phyloP scores from a whole-genome alignment of 2,797 vertebrate species.

The Sebastes hubbsi region DNA sequence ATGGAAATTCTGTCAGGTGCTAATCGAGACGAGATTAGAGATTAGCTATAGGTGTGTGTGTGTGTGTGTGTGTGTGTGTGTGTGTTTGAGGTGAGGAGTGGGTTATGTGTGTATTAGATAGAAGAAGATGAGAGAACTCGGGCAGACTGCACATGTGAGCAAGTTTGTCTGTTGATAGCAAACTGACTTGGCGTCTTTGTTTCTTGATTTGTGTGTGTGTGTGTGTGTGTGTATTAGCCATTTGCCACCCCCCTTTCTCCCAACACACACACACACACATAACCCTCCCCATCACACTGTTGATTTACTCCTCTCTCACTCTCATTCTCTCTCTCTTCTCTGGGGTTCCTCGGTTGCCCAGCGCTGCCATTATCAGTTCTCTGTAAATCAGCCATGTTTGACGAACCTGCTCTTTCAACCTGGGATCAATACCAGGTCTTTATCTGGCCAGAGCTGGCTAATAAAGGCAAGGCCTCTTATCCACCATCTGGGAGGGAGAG shows the following conservation, averaged over 20 bases:
- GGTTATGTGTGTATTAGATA: conserved; percentile 50
- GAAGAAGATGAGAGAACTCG: conserved; percentile 55
- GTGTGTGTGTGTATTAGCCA: neutral
- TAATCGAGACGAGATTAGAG: conserved; percentile 87
- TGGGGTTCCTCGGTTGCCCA: conserved; percentile 79
- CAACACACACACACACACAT: neutral
- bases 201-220: conserved; percentile 5
- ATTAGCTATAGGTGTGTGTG: conserved; percentile 66
- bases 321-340: conserved; percentile 19
- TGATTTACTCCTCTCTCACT: conserved; percentile 53
- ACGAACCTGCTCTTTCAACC: conserved; percentile 88
- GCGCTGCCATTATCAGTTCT: conserved; percentile 82
- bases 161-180: conserved; percentile 27
- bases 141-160: conserved; percentile 42
- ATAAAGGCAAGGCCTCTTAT: conserved; percentile 86
- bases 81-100: conserved; percentile 21
- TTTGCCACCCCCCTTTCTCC: neutral
- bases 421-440: conserved; percentile 87
- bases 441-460: conserved; percentile 85
- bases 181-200: conserved; percentile 35
- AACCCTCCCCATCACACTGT: conserved; percentile 44
- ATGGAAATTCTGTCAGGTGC: conserved; percentile 89
- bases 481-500: conserved; percentile 82
- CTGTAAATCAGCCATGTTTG: conserved; percentile 88
- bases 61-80: conserved; percentile 40